A percentile compares a stretch with the other conserved stretches of the same genome.
phyloP scores from a whole-genome alignment of 2,797 vertebrate species.

The Tangara arthus region DNA sequence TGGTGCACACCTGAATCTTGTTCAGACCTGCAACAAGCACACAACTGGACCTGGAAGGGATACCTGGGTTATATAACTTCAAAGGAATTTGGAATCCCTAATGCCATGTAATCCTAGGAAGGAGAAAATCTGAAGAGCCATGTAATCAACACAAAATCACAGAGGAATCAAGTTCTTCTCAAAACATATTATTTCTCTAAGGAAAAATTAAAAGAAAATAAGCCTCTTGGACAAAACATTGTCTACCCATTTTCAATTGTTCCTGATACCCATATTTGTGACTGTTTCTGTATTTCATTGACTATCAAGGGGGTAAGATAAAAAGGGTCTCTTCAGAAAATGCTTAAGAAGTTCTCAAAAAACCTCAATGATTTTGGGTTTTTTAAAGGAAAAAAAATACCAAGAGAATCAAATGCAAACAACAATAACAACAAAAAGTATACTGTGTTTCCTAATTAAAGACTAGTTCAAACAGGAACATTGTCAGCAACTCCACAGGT shows the following conservation, averaged over 20 bases:
- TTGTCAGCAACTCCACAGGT: constrained; percentile 17
- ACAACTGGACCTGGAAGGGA: constrained; percentile 34
- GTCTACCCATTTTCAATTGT: not conserved
- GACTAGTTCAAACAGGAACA: constrained; percentile 26
- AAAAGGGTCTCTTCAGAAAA: not conserved
- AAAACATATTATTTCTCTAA: not conserved
- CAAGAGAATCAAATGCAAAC: constrained; percentile 2
- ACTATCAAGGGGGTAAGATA: not conserved
- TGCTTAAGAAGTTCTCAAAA: not conserved
- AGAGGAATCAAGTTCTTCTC: not conserved
- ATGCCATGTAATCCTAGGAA: not conserved
- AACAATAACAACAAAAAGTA: not conserved
- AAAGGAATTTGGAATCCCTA: not conserved
- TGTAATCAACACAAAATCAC: not conserved
- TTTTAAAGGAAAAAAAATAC: not conserved
- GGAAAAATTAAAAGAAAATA: not conserved
- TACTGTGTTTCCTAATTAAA: constrained; percentile 12
- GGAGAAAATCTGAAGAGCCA: not conserved
- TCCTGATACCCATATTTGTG: not conserved
- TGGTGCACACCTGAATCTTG: constrained; percentile 29
- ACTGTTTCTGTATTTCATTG: not conserved
- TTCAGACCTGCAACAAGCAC: constrained; percentile 32
- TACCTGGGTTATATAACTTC: not conserved
- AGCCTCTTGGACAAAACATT: not conserved
- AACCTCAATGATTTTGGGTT: not conserved